Conservation (phyloP, 2,797 vertebrate genomes). For the Urophycis tenuis region DNA sequence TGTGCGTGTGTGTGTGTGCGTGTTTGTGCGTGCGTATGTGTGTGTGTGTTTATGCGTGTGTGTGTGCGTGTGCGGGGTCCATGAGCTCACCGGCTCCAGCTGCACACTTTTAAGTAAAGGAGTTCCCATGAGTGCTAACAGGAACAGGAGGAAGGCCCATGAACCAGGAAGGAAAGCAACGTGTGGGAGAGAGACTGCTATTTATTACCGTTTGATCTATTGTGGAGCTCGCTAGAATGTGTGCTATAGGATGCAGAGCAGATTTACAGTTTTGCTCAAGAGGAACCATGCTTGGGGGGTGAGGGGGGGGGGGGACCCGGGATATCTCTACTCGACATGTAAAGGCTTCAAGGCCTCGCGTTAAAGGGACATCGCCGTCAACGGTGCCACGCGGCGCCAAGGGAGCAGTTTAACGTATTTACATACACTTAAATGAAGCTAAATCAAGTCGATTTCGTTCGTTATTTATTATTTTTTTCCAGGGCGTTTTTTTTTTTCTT, state of each 20-base stretch:
- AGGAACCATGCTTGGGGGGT: slow-evolving; percentile 38
- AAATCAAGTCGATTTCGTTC: slow-evolving; percentile 9
- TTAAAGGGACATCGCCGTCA: slow-evolving; percentile 39
- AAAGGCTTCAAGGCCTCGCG: slow-evolving; percentile 49
- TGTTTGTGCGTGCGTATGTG: background rate
- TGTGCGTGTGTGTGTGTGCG: slow-evolving; percentile 1
- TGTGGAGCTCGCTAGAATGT: slow-evolving; percentile 64
- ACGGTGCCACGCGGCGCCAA: background rate
- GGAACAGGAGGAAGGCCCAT: slow-evolving; percentile 62
- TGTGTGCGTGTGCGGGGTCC: slow-evolving; percentile 3
- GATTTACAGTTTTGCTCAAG: slow-evolving; percentile 56
- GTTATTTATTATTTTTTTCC: no score
- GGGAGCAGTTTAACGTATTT: background rate
- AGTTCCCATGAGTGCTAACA: slow-evolving; percentile 61
- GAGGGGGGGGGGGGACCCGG: slow-evolving; percentile 56
- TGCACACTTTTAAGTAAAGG: slow-evolving; percentile 59
- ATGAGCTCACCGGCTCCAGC: slow-evolving; percentile 39
- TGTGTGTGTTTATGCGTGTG: slow-evolving; percentile 25
- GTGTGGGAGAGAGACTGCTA: slow-evolving; percentile 67
- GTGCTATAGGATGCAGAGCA: slow-evolving; percentile 66
- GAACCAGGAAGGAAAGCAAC: slow-evolving; percentile 70
- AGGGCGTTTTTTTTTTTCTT: no score
- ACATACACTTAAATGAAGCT: background rate
- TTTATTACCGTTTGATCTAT: slow-evolving; percentile 72
- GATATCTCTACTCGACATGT: slow-evolving; percentile 53